Evolutionary conservation across 2,797 vertebrate genomes (phyloP).

Genomic region (Balearica regulorum): DNA sequence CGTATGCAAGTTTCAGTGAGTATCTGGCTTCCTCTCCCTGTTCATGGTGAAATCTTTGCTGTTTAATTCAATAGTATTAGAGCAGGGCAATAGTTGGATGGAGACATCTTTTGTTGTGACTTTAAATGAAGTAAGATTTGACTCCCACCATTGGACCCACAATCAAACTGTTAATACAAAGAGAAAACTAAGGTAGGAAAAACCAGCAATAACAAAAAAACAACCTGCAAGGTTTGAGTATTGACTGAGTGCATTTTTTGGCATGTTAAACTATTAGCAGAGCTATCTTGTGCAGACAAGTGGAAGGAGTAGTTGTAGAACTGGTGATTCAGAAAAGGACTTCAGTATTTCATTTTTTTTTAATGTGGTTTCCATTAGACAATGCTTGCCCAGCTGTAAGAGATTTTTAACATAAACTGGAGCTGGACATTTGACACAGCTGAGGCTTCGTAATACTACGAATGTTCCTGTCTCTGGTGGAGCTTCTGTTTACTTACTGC

Average conservation of each 20-base stretch:
- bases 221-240: background rate
- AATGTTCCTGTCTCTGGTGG: background rate
- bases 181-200: background rate
- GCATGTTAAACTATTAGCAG: background rate
- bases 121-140: background rate
- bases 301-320: background rate
- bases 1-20: rapidly evolving
- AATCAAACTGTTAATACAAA: background rate
- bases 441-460: background rate
- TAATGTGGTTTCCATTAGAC: background rate
- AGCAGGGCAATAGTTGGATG: background rate
- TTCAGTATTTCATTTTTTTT: background rate
- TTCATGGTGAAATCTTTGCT: background rate
- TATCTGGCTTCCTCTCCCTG: background rate
- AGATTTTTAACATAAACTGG: background rate
- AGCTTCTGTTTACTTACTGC: background rate
- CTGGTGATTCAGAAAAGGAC: background rate
- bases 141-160: background rate
- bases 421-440: background rate
- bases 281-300: background rate
- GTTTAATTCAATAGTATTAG: background rate
- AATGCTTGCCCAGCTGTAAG: background rate
- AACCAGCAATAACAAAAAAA: rapidly evolving
- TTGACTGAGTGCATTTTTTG: background rate
- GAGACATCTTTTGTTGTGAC: rapidly evolving